These are phyloP conservation scores for Molossus alvarezi DNA, from an alignment of 2,797 vertebrate genomes.

Conservation along the genomic window DNA sequence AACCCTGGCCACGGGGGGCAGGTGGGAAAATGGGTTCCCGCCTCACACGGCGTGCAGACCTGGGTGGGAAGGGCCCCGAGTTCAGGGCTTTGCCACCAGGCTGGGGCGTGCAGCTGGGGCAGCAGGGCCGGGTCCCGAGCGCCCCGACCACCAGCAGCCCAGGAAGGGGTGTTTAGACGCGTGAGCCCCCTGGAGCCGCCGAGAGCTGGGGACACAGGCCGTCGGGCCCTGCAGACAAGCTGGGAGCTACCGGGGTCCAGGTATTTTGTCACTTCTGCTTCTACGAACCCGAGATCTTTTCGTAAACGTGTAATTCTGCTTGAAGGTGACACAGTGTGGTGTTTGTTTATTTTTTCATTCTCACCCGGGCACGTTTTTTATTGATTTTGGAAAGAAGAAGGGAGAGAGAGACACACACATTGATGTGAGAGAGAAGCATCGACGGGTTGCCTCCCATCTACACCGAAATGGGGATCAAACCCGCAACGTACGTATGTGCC, in stretches of 20 bases:
- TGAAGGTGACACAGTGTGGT: not conserved
- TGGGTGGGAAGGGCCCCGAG: not conserved
- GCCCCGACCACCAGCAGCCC: not conserved
- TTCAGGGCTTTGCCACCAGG: not conserved
- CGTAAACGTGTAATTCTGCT: not conserved
- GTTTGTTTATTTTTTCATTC: not conserved
- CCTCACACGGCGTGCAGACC: not conserved
- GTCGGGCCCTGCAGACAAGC: not conserved
- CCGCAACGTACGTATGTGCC: too few species aligned
- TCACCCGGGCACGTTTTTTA: too few species aligned
- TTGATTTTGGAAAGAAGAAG: too few species aligned
- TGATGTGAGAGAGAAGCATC: too few species aligned
- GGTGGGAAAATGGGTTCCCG: not conserved
- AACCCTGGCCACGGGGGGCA: too few species aligned
- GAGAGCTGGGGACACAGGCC: not conserved
- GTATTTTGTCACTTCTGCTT: not conserved
- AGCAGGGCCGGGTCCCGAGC: not conserved
- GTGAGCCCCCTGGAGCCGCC: rapidly evolving
- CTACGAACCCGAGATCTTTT: not conserved
- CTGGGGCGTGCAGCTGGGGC: rapidly evolving
- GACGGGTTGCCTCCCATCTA: too few species aligned
- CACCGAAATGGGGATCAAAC: too few species aligned
- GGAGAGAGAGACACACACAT: too few species aligned
- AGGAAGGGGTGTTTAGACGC: not conserved
- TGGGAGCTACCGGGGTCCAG: not conserved